Evolutionary conservation across 2,888 invertebrate species (phyloP).

Genomic region (Lasiommata megera): DNA sequence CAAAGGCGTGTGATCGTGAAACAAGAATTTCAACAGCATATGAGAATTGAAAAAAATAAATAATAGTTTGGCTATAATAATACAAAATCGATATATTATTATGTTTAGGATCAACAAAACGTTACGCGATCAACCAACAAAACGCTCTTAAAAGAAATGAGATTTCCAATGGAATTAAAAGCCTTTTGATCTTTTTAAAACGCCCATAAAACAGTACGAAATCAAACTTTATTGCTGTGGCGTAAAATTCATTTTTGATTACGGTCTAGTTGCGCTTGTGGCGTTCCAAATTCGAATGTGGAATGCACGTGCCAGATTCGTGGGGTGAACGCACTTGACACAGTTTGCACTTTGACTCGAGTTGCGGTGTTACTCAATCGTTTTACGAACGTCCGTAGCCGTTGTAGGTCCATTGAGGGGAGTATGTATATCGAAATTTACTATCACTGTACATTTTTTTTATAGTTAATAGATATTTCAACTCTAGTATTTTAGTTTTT

Average conservation of each 20-base stretch:
- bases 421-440: neutral
- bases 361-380: constrained; percentile 45
- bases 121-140: no score
- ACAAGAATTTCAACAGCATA: no score
- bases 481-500: no score
- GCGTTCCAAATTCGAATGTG: constrained; percentile 27
- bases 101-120: no score
- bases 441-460: no score
- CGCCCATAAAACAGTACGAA: neutral
- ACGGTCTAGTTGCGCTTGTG: constrained; percentile 25
- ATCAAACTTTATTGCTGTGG: neutral
- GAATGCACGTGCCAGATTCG: constrained; percentile 61
- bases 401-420: neutral
- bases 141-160: neutral
- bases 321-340: constrained; percentile 66
- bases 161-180: neutral
- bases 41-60: no score
- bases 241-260: constrained; percentile 20
- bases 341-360: constrained; percentile 61
- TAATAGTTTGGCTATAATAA: no score
- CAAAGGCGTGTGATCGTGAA: no score
- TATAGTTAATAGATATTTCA: no score
- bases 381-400: constrained; percentile 36
- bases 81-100: no score
- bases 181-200: neutral